phyloP scores from a whole-genome alignment of 2,797 vertebrate species.

The Manis pentadactyla region DNA sequence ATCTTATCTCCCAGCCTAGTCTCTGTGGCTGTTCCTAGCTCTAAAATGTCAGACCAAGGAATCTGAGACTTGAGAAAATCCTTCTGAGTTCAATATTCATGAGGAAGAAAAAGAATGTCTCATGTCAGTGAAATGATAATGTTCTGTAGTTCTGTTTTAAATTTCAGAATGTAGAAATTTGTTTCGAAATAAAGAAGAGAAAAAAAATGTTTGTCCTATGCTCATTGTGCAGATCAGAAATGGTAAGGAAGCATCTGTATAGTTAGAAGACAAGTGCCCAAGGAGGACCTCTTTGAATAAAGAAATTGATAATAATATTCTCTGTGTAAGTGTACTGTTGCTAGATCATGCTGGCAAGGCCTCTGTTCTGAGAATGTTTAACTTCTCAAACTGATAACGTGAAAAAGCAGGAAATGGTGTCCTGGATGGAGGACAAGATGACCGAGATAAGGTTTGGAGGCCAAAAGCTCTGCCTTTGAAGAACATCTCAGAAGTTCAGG shows the following conservation, averaged over 20 bases:
- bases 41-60: slow-evolving; percentile 61
- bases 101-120: slow-evolving; percentile 54
- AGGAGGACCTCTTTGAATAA: not conserved
- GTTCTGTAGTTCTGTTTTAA: slow-evolving; percentile 43
- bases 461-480: not conserved
- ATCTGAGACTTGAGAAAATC: slow-evolving; percentile 74
- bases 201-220: not conserved
- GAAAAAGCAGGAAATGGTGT: not conserved
- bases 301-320: not conserved
- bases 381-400: not conserved
- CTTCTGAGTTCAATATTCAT: slow-evolving; percentile 75
- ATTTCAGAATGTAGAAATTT: slow-evolving; percentile 67
- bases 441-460: not conserved
- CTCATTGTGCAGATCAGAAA: slow-evolving; percentile 5
- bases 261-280: not conserved
- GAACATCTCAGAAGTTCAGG: slow-evolving; percentile 17
- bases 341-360: not conserved
- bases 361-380: not conserved
- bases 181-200: slow-evolving; percentile 33
- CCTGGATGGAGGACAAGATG: not conserved
- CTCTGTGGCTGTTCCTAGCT: slow-evolving; percentile 75
- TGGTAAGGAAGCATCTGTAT: not conserved
- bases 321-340: not conserved
- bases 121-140: slow-evolving; percentile 65
- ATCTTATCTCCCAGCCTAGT: slow-evolving; percentile 77